Conservation (phyloP, 2,797 vertebrate species). For the Siniperca undulata region DNA sequence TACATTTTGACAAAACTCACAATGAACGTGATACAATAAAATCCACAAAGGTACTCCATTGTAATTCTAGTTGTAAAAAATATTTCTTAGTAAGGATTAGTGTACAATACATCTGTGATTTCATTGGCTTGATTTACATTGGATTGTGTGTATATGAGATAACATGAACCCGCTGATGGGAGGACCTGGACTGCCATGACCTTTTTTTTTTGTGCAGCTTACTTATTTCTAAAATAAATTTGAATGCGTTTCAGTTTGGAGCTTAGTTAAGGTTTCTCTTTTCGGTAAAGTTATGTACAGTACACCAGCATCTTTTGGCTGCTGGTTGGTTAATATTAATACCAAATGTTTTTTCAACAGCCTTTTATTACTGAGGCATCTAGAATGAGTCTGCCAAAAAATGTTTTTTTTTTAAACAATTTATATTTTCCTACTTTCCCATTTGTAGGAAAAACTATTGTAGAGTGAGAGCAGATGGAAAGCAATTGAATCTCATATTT, state of each 20-base stretch:
- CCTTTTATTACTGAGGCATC: conserved; percentile 47
- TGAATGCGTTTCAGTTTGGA: conserved; percentile 35
- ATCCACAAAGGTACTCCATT: conserved; percentile 66
- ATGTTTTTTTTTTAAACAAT: conserved; percentile 31
- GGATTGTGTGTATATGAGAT: conserved; percentile 51
- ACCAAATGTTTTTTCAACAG: conserved; percentile 35
- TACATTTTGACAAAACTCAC: conserved; percentile 69
- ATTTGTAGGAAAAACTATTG: conserved; percentile 47
- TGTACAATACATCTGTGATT: conserved; percentile 73
- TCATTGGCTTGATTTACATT: conserved; percentile 66
- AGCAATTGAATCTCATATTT: conserved; percentile 69
- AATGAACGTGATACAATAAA: conserved; percentile 64
- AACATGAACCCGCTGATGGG: conserved; percentile 36
- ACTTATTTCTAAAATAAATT: conserved; percentile 32
- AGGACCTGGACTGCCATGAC: conserved; percentile 27
- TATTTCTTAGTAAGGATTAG: conserved; percentile 72
- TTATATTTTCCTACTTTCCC: conserved; percentile 48
- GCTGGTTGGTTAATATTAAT: conserved; percentile 27
- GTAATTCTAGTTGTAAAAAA: conserved; percentile 72
- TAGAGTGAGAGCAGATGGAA: conserved; percentile 62
- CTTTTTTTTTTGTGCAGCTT: conserved; percentile 23
- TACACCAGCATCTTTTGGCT: conserved; percentile 25
- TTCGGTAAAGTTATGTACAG: conserved; percentile 37
- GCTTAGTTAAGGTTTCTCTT: conserved; percentile 56
- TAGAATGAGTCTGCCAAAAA: conserved; percentile 51